A percentile compares a stretch with the other conserved stretches of the same genome.
Evolutionary conservation across 2,797 vertebrate genomes (phyloP).

Genomic region (Spinibarbus caldwelli): DNA sequence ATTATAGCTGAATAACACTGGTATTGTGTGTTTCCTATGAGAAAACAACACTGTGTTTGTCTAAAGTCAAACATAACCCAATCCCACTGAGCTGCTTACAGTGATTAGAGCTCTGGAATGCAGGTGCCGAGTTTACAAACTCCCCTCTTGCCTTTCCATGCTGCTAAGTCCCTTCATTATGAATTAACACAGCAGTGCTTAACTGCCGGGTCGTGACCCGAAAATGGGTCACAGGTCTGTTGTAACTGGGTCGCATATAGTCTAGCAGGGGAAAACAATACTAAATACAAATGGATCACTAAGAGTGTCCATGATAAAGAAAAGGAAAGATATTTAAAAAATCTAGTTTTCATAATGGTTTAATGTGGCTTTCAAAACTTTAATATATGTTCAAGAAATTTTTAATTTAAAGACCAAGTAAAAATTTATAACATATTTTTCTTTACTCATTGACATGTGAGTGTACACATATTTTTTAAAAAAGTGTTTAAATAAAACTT

Average conservation of each 20-base stretch:
- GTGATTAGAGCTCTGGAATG: slow-evolving; percentile 73
- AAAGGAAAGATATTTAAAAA: not conserved
- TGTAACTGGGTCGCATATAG: not conserved
- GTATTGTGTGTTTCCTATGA: slow-evolving; percentile 72
- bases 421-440: no score
- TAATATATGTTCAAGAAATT: no score
- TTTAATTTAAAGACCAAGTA: no score
- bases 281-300: not conserved
- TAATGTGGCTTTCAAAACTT: not conserved
- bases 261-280: not conserved
- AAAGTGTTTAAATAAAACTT: no score
- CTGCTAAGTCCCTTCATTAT: slow-evolving; percentile 36
- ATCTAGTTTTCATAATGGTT: not conserved
- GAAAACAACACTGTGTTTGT: slow-evolving; percentile 75
- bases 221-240: slow-evolving; percentile 23
- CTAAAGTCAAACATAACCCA: slow-evolving; percentile 78
- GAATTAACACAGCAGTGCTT: slow-evolving; percentile 33
- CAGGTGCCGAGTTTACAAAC: slow-evolving; percentile 61
- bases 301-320: not conserved
- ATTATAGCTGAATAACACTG: slow-evolving; percentile 76
- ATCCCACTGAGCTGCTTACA: slow-evolving; percentile 81
- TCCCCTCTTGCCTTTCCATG: slow-evolving; percentile 61
- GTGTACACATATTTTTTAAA: no score
- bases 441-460: no score
- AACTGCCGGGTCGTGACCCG: not conserved